Evolutionary conservation across 1,140 invertebrate species (phyloP), one percentile per base, ranked within the genome.

Genomic region (Polypedilum pembai): DNA sequence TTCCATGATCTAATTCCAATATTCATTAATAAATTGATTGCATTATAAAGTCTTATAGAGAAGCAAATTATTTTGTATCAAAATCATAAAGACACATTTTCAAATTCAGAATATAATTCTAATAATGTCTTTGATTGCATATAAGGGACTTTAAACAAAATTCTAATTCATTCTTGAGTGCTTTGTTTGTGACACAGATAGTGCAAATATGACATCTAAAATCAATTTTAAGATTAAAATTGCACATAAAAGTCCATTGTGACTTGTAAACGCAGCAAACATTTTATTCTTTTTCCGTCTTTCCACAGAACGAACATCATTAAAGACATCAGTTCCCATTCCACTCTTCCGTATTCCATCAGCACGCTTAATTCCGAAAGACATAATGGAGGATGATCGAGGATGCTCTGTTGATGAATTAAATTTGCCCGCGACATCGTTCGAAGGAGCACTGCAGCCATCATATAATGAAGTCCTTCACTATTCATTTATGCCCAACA

Each of bases 401-500:
- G 69, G 73, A 45, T 72, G 75, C 73, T 69, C 73, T 66, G 75
- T 40, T 69, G 73, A 72, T 66, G 74, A 75, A 76, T 77, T 77
- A 63, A 78, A 75, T 76, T 73, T 78, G 40, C 74, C 45, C 12
- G 20, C 65, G 12, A 18, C 75, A 41, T 77, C 77, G 74, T 76
- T 78, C 74, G 74, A 33, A 5, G 73, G 74, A 56, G 45, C 15
- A 15, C 3, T n/a, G 45, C 45, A 56, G 12, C 45, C 45, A 7
- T 75, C 74, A 74, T 78, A 78, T 75, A 81, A 81, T 76, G 81
- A 82, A 76, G 80, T 81, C 72, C 77, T 81, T n/a, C 81, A 82
- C 74, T 82, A 82, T 56, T 81, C 80, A 74, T 82, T 82, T 77
- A 79, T 80, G 76, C 80, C 81, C 77, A 82, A 80, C 74, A 82